phyloP scores from a whole-genome alignment of 2,888 invertebrate species.

The Hydropsyche betteni region DNA sequence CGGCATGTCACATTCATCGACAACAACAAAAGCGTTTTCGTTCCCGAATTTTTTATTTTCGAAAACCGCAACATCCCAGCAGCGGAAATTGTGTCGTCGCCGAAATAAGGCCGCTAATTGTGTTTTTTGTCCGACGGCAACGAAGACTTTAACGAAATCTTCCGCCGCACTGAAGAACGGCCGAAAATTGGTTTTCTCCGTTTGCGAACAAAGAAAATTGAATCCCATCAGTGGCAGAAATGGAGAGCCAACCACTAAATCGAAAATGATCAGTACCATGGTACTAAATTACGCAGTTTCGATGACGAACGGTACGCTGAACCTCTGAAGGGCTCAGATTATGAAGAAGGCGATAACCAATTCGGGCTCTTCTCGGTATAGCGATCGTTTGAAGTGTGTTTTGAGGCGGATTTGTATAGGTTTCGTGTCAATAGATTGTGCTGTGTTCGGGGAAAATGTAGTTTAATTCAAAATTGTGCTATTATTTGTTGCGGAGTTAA shows the following conservation, averaged over 20 bases:
- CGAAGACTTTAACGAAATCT: constrained; percentile 12
- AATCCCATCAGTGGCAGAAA: constrained; percentile 13
- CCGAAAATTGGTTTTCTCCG: constrained; percentile 21
- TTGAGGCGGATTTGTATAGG: no score
- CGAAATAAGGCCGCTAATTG: constrained; percentile 21
- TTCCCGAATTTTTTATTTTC: not conserved
- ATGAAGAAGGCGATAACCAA: no score
- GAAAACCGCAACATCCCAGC: not conserved
- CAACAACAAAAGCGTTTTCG: not conserved
- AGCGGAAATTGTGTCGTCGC: constrained; percentile 17
- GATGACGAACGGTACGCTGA: not conserved
- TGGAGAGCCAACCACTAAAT: constrained; percentile 4
- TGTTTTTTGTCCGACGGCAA: constrained; percentile 2
- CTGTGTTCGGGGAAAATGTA: no score
- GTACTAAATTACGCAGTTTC: not conserved
- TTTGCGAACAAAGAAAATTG: constrained; percentile 25
- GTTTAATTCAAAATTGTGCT: no score
- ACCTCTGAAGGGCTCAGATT: no score
- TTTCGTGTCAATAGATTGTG: no score
- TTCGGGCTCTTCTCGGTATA: no score
- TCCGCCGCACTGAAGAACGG: not conserved
- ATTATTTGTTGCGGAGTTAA: no score
- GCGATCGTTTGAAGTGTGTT: no score
- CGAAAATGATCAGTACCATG: constrained; percentile 5
- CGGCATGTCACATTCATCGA: not conserved